Evolutionary conservation across 2,797 vertebrate genomes (phyloP).

Genomic region (Parauchenoglanis ngamensis): DNA sequence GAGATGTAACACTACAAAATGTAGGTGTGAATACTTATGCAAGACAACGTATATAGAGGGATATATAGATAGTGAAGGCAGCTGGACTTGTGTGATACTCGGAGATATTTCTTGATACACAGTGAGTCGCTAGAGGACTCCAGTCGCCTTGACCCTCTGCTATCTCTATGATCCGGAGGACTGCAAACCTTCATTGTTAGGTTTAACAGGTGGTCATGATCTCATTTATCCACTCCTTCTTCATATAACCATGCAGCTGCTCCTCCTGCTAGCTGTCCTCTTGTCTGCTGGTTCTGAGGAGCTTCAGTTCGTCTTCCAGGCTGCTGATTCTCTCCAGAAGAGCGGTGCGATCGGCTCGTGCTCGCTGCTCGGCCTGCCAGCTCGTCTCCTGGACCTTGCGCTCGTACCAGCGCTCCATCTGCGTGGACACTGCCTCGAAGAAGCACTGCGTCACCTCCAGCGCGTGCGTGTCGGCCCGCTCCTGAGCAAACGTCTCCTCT

Average conservation of each 20-base stretch:
- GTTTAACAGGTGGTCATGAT: background rate
- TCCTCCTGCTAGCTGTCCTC: conserved; percentile 73
- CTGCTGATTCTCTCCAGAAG: conserved; percentile 84
- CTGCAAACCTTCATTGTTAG: conserved; percentile 5
- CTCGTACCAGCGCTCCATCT: conserved; percentile 98
- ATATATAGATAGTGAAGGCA: background rate
- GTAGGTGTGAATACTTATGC: background rate
- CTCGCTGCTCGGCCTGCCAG: conserved; percentile 84
- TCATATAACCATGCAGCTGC: background rate
- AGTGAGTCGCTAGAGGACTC: background rate
- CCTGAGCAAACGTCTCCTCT: conserved; percentile 64
- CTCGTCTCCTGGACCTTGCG: conserved; percentile 90
- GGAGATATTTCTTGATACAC: background rate
- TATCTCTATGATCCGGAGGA: background rate
- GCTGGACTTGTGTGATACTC: background rate
- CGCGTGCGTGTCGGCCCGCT: conserved; percentile 82
- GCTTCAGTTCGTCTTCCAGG: conserved; percentile 88
- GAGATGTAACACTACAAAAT: background rate
- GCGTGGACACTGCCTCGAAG: conserved; percentile 91
- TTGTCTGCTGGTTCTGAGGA: conserved; percentile 81
- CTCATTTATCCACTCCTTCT: background rate
- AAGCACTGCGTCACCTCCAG: conserved; percentile 95
- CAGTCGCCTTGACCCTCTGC: background rate
- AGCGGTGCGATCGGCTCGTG: conserved; percentile 80
- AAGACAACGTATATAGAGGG: background rate